Evolutionary conservation across 2,797 vertebrate genomes (phyloP).

Genomic region (Melopsittacus undulatus): DNA sequence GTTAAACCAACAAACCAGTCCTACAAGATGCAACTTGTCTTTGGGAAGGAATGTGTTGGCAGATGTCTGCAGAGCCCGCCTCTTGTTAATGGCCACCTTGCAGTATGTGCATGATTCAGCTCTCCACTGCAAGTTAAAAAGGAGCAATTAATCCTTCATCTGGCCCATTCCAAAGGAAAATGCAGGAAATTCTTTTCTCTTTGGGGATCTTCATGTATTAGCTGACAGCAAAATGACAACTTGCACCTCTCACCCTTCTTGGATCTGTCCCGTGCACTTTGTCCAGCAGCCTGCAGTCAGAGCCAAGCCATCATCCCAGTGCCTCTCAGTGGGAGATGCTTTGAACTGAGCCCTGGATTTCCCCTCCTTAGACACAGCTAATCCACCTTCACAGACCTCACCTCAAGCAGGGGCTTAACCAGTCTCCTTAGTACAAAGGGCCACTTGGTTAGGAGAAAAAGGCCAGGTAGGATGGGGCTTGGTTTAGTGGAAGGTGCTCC

Average conservation of each 20-base stretch:
- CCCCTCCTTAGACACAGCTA: not conserved
- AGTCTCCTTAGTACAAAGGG: not conserved
- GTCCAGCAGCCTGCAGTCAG: not conserved
- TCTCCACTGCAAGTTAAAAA: not conserved
- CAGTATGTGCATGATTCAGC: not conserved
- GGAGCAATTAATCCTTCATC: not conserved
- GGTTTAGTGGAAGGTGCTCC: not conserved
- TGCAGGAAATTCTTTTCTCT: not conserved
- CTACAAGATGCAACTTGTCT: not conserved
- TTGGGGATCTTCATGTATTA: not conserved
- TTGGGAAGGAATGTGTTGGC: not conserved
- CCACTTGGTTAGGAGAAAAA: not conserved
- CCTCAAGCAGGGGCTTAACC: not conserved
- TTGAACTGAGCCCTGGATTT: not conserved
- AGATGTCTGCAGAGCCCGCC: not conserved
- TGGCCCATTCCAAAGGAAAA: not conserved
- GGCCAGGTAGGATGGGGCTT: not conserved
- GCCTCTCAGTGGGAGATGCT: not conserved
- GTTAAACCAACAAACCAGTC: not conserved
- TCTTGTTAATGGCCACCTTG: not conserved
- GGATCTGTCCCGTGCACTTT: not conserved
- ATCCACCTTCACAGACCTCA: not conserved
- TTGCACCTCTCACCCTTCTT: not conserved
- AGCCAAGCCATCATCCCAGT: not conserved
- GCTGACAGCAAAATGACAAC: not conserved